Conservation (phyloP, 2,113 vertebrate species). For the Symphodus melops region DNA sequence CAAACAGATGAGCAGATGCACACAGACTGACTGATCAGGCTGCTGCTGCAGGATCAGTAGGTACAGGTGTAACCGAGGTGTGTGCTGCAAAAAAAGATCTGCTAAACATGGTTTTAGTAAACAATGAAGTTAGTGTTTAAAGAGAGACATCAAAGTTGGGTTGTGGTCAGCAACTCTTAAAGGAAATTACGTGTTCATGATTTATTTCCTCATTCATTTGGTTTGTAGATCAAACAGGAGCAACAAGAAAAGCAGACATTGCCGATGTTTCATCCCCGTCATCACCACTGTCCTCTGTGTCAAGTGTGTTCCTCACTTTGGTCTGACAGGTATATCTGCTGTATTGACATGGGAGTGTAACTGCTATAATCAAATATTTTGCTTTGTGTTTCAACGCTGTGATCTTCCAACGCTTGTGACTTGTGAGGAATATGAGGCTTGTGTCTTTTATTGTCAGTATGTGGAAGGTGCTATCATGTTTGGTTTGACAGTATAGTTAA, state of each 20-base stretch:
- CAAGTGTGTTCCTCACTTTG: no score
- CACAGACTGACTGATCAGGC: slow-evolving; percentile 29
- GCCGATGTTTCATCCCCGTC: slow-evolving; percentile 26
- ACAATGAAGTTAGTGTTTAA: slow-evolving; percentile 19
- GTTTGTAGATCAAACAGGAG: slow-evolving; percentile 12
- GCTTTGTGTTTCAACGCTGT: no score
- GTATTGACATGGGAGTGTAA: no score
- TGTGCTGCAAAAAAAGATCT: slow-evolving; percentile 2
- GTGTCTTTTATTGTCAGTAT: no score
- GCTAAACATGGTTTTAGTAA: slow-evolving; percentile 15
- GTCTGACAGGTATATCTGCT: no score
- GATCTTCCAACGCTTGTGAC: no score
- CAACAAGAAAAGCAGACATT: background rate
- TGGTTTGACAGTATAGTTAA: no score
- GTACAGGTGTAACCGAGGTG: slow-evolving; percentile 24
- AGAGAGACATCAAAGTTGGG: background rate
- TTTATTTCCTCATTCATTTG: slow-evolving; percentile 29
- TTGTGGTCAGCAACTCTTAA: background rate
- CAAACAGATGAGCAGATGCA: slow-evolving; percentile 41
- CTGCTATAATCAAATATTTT: no score
- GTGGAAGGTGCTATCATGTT: no score
- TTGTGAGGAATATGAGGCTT: no score
- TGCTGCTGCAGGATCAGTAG: slow-evolving; percentile 33
- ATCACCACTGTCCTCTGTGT: slow-evolving; percentile 19
- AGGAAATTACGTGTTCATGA: slow-evolving; percentile 22